A percentile compares a stretch with the other conserved stretches of the same genome.
Evolutionary conservation across 2,113 vertebrate genomes (phyloP).

Genomic region (Pollimyrus isidori): DNA sequence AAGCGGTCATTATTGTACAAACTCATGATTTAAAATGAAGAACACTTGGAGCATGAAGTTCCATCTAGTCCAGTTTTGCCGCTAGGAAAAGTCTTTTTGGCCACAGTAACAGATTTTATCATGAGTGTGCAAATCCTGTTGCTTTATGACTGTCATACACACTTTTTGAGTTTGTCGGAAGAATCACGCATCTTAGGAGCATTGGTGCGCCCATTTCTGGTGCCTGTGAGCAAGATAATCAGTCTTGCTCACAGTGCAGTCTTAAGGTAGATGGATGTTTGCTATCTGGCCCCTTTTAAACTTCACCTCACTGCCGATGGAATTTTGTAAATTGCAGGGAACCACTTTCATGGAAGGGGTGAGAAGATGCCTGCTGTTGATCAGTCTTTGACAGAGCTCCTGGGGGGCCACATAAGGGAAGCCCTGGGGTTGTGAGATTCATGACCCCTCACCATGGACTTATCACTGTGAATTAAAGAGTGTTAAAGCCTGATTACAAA

Average conservation of each 20-base stretch:
- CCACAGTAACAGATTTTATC: neutral
- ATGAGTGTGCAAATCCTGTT: neutral
- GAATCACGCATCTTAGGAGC: neutral
- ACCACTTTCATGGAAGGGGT: neutral
- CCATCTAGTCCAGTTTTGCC: neutral
- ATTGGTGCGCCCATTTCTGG: neutral
- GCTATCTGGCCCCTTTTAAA: neutral
- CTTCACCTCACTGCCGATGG: neutral
- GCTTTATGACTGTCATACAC: neutral
- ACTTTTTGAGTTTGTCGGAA: neutral
- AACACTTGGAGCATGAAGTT: neutral
- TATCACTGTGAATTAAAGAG: neutral
- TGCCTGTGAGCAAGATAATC: neutral
- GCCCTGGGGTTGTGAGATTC: neutral
- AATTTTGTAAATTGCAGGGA: neutral
- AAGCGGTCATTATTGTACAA: neutral
- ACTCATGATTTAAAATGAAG: neutral
- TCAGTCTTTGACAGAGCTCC: neutral
- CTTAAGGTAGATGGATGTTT: neutral
- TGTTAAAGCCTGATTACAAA: neutral
- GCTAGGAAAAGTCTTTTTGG: neutral
- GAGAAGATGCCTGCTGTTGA: neutral
- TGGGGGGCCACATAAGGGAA: neutral
- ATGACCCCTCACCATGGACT: constrained; percentile 8
- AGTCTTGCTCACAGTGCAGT: too few species aligned